These are phyloP conservation scores for Apodemia hepburni DNA, from an alignment of 2,888 invertebrate species.

Conservation along the genomic window DNA sequence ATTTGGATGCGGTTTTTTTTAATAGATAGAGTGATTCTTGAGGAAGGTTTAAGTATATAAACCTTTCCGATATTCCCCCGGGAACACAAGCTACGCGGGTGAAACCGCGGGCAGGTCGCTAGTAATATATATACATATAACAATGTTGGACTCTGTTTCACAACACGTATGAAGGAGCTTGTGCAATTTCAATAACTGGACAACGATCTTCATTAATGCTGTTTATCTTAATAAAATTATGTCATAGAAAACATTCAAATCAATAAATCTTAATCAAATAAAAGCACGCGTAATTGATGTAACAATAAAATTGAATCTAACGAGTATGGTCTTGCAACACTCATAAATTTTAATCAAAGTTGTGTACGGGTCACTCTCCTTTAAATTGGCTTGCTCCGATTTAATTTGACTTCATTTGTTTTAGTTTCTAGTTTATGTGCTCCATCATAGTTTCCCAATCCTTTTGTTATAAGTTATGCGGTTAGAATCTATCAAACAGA, in stretches of 20 bases:
- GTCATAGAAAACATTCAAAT: conserved; percentile 13
- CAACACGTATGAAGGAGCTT: too few species aligned
- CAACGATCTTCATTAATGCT: neutral
- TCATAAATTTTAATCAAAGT: conserved; percentile 31
- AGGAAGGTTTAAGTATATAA: too few species aligned
- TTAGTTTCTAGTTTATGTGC: neutral
- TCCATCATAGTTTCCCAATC: neutral
- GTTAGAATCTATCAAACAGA: neutral
- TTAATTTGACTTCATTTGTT: conserved; percentile 5
- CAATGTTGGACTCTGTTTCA: too few species aligned
- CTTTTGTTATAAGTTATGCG: neutral
- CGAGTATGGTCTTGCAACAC: conserved; percentile 22
- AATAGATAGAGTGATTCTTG: too few species aligned
- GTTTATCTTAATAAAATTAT: conserved; percentile 12
- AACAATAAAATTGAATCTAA: conserved; percentile 26
- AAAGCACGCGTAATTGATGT: conserved; percentile 17
- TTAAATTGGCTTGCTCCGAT: neutral
- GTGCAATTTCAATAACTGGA: neutral
- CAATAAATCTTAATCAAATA: conserved; percentile 27
- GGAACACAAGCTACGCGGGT: too few species aligned
- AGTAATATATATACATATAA: too few species aligned
- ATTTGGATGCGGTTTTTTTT: too few species aligned
- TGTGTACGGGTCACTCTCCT: neutral
- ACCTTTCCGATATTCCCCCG: too few species aligned
- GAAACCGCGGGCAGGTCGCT: too few species aligned